Conservation (phyloP, 1,140 invertebrate genomes). For the Drosophila sulfurigaster region DNA sequence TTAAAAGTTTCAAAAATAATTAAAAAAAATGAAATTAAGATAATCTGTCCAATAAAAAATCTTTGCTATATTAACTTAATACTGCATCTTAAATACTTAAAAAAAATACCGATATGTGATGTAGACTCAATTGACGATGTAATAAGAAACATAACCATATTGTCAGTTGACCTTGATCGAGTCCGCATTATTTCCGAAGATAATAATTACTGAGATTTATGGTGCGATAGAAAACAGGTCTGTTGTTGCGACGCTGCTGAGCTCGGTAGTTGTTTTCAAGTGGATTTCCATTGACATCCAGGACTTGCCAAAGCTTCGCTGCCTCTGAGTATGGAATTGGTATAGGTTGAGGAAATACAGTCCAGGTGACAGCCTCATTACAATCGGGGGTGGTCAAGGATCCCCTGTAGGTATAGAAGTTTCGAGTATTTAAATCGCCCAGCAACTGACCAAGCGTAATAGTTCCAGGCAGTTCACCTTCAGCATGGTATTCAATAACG, state of each 20-base stretch:
- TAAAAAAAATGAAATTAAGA: too few species aligned
- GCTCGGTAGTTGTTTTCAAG: conserved; percentile 57
- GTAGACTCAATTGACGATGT: too few species aligned
- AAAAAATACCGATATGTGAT: too few species aligned
- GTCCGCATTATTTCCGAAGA: neutral
- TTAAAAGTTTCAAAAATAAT: too few species aligned
- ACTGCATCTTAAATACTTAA: too few species aligned
- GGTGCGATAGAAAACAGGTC: conserved; percentile 86
- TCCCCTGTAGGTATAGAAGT: conserved; percentile 93
- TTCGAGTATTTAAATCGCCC: conserved; percentile 85
- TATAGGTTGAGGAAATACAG: conserved; percentile 93
- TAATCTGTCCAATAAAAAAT: too few species aligned
- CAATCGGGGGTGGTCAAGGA: conserved; percentile 96
- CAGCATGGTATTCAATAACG: conserved; percentile 33
- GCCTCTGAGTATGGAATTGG: conserved; percentile 92
- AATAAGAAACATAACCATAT: neutral
- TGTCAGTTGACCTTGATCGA: neutral
- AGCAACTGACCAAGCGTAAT: conserved; percentile 86
- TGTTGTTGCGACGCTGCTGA: conserved; percentile 85
- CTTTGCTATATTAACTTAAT: too few species aligned
- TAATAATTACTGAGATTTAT: conserved; percentile 15
- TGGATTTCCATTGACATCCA: conserved; percentile 40
- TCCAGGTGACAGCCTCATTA: conserved; percentile 95
- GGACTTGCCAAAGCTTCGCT: conserved; percentile 51
- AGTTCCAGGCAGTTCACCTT: conserved; percentile 21